Evolutionary conservation across 2,888 invertebrate species (phyloP).

Genomic region (Danaus chrysippus): DNA sequence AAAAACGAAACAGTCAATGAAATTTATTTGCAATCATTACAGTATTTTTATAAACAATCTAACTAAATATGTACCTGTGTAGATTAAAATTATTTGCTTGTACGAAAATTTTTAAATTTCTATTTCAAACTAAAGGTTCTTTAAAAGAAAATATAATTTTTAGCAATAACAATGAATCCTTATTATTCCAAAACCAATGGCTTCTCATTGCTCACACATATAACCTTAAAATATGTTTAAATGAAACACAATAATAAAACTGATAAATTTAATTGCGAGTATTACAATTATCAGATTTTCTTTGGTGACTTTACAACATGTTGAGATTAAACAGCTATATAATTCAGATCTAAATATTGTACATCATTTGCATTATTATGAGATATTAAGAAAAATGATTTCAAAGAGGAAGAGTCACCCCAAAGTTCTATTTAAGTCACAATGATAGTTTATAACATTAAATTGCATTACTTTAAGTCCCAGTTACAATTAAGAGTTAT

Average conservation of each 20-base stretch:
- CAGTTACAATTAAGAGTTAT: no score
- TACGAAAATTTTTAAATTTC: background rate
- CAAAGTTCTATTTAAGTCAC: no score
- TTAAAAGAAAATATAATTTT: constrained; percentile 14
- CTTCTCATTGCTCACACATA: no score
- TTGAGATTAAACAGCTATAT: constrained; percentile 35
- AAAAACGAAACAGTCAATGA: no score
- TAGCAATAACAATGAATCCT: no score
- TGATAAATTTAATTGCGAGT: constrained; percentile 66
- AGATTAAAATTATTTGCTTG: no score
- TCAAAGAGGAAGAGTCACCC: background rate
- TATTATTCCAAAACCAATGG: no score
- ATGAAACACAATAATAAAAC: constrained; percentile 52
- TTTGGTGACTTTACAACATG: constrained; percentile 63
- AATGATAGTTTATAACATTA: no score
- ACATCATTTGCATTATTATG: constrained; percentile 18
- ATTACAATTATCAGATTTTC: constrained; percentile 70
- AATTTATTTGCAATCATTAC: no score
- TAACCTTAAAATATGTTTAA: constrained; percentile 9
- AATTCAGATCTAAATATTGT: constrained; percentile 45
- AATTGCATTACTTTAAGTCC: no score
- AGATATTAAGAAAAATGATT: background rate
- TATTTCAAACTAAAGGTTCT: constrained; percentile 10
- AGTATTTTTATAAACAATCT: no score
- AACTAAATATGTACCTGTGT: no score